Percentiles rank a stretch among this genome's conserved stretches.
Conservation (phyloP, 1,140 invertebrate genomes). For the Dendrolimus kikuchii region DNA sequence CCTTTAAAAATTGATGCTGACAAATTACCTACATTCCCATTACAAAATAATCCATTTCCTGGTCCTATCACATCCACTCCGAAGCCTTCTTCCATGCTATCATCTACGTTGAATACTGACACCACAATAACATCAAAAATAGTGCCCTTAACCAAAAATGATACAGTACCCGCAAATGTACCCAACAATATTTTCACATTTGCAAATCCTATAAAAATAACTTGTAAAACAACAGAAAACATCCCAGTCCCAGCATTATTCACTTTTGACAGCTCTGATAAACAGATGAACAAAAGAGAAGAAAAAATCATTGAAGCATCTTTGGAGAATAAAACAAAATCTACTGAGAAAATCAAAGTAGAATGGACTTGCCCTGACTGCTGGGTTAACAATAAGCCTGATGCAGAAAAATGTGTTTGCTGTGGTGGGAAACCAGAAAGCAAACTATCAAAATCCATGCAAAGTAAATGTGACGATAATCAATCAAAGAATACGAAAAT, state of each 20-base stretch:
- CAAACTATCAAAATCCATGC: conserved; percentile 24
- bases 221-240: conserved; percentile 15
- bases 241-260: conserved; percentile 20
- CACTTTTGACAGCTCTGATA: conserved; percentile 32
- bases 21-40: conserved; percentile 46
- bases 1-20: conserved; percentile 75
- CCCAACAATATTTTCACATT: conserved; percentile 27
- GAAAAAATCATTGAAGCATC: conserved; percentile 15
- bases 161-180: conserved; percentile 13
- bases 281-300: conserved; percentile 15
- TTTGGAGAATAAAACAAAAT: conserved; percentile 21
- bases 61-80: neutral
- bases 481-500: neutral
- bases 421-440: conserved; percentile 65
- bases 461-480: neutral
- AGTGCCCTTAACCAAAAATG: too few species aligned
- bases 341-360: conserved; percentile 18
- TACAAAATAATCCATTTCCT: conserved; percentile 15
- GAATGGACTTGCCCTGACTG: conserved; percentile 76
- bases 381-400: conserved; percentile 75
- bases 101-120: neutral
- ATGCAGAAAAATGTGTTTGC: conserved; percentile 75
- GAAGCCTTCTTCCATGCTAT: neutral
- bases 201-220: conserved; percentile 32
- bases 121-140: neutral